Conservation (phyloP, 2,113 vertebrate species). For the Passer montanus region DNA sequence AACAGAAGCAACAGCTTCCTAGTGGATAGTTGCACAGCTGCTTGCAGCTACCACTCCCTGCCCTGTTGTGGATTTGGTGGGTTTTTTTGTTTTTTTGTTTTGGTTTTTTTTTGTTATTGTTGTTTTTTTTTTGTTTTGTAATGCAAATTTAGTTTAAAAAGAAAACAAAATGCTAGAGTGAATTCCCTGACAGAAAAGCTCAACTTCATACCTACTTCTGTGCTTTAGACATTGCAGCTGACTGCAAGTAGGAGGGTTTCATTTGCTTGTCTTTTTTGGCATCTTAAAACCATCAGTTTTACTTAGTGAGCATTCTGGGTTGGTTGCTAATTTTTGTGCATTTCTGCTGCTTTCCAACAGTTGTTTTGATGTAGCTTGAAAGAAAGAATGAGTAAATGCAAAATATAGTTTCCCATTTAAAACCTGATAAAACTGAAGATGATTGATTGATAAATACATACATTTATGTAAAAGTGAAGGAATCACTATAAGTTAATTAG, state of each 20-base stretch:
- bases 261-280: background rate
- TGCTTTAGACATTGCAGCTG: background rate
- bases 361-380: background rate
- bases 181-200: background rate
- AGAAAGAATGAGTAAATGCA: background rate
- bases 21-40: background rate
- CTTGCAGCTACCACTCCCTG: background rate
- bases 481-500: background rate
- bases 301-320: background rate
- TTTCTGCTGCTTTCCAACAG: background rate
- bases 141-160: background rate
- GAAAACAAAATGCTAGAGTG: background rate
- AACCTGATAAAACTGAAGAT: background rate
- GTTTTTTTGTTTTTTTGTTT: too few relatives aligned
- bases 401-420: background rate
- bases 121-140: too few relatives aligned
- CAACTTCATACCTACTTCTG: background rate
- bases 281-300: background rate
- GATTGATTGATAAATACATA: background rate
- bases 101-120: too few relatives aligned
- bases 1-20: background rate
- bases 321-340: background rate
- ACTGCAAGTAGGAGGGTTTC: background rate
- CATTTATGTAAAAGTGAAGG: background rate
- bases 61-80: too few relatives aligned